These are phyloP conservation scores for Microctenopoma steveboyesi DNA, from an alignment of 2,797 vertebrate species.

Conservation along the genomic window DNA sequence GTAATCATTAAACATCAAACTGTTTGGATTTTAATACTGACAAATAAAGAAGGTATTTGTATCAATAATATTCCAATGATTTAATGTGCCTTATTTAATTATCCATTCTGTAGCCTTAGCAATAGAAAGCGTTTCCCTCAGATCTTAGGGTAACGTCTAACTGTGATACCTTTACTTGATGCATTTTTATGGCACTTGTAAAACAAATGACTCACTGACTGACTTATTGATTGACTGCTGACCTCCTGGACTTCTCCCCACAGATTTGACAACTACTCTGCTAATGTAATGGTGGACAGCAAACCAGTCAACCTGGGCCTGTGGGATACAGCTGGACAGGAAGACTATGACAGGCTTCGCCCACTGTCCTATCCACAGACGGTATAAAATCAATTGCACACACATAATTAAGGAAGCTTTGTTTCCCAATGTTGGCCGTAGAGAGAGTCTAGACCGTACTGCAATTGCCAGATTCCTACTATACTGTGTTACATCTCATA, in stretches of 20 bases:
- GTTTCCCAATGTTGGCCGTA: background rate
- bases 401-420: constrained; percentile 13
- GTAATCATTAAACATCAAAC: background rate
- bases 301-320: constrained; percentile 94
- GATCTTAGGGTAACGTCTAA: background rate
- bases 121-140: background rate
- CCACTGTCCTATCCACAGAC: constrained; percentile 94
- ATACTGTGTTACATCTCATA: background rate
- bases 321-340: constrained; percentile 95
- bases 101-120: background rate
- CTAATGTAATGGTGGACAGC: constrained; percentile 96
- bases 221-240: constrained; percentile 15
- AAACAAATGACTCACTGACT: constrained; percentile 3
- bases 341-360: constrained; percentile 93
- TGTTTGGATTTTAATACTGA: background rate
- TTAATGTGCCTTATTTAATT: background rate
- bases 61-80: too few relatives aligned
- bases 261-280: constrained; percentile 95
- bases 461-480: background rate
- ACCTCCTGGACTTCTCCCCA: constrained; percentile 11
- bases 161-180: background rate
- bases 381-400: constrained; percentile 64
- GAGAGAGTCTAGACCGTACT: background rate
- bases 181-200: background rate
- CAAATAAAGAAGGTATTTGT: too few relatives aligned